Evolutionary conservation across 2,888 invertebrate species (phyloP).

Genomic region (Germaria angustata): DNA sequence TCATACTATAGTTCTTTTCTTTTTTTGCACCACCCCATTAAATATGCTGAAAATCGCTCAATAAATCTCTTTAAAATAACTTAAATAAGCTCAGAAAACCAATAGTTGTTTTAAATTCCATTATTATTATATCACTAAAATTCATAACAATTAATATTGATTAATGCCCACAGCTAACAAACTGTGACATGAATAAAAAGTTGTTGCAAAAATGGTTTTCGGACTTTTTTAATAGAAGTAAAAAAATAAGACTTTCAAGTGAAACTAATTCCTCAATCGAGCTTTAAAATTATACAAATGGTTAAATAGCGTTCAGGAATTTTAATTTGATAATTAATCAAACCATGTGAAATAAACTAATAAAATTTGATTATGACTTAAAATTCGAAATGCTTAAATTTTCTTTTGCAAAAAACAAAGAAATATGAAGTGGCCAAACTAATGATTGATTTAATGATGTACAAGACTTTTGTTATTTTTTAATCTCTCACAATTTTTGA

Average conservation of each 20-base stretch:
- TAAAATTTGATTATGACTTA: slow-evolving; percentile 1
- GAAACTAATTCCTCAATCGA: neutral
- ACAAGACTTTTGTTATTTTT: neutral
- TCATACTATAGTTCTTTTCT: no score
- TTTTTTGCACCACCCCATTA: no score
- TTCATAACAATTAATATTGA: no score
- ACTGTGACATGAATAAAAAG: no score
- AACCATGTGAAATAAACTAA: neutral
- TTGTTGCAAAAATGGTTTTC: no score
- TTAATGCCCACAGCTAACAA: no score
- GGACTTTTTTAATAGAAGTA: no score
- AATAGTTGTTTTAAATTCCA: no score
- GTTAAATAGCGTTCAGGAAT: neutral
- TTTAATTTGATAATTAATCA: neutral
- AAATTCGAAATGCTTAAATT: neutral
- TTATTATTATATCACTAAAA: no score
- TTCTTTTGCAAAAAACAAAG: neutral
- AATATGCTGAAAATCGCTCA: no score
- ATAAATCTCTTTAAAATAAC: no score
- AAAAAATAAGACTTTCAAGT: neutral
- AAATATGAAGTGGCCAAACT: neutral
- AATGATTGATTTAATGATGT: neutral
- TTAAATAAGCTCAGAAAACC: no score
- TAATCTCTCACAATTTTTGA: neutral
- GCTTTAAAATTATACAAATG: neutral